phyloP scores from a whole-genome alignment of 2,888 invertebrate species.

The Epsilonema sp. region DNA sequence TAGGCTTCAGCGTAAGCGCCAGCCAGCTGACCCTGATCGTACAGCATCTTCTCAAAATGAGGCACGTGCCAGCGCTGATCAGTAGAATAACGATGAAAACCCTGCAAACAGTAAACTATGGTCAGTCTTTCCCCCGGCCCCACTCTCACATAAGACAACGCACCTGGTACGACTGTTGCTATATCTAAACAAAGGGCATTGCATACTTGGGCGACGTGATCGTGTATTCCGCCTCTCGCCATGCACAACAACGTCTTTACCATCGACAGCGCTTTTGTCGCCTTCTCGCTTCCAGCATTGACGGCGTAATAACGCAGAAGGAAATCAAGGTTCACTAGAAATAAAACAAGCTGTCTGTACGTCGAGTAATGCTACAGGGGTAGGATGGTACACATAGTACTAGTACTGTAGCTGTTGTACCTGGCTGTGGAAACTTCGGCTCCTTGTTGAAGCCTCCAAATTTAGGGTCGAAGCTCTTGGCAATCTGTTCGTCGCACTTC shows the following conservation, averaged over 20 bases:
- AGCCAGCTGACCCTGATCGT: conserved; percentile 74
- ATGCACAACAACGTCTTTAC: conserved; percentile 52
- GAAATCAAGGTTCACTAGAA: conserved; percentile 55
- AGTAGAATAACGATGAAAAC: conserved; percentile 61
- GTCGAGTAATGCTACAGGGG: conserved; percentile 3
- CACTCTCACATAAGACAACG: too few relatives aligned
- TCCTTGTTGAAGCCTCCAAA: conserved; percentile 67
- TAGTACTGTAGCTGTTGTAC: too few relatives aligned
- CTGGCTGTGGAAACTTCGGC: conserved; percentile 80
- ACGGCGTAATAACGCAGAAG: conserved; percentile 49
- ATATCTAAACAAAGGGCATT: background rate
- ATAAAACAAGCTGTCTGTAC: conserved; percentile 1
- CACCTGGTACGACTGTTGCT: too few relatives aligned
- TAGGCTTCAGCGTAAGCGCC: conserved; percentile 58
- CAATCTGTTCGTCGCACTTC: conserved; percentile 42
- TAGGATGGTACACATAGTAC: too few relatives aligned
- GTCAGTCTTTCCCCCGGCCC: too few relatives aligned
- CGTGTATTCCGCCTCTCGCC: conserved; percentile 79
- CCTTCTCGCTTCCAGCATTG: conserved; percentile 30
- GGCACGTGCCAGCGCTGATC: conserved; percentile 85
- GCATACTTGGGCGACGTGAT: conserved; percentile 53
- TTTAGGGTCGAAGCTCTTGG: conserved; percentile 37
- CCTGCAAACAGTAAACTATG: too few relatives aligned
- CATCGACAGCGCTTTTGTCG: conserved; percentile 48
- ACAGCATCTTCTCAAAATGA: conserved; percentile 95